These are phyloP conservation scores for Oligia strigilis DNA, from an alignment of 2,888 invertebrate genomes.

Conservation along the genomic window DNA sequence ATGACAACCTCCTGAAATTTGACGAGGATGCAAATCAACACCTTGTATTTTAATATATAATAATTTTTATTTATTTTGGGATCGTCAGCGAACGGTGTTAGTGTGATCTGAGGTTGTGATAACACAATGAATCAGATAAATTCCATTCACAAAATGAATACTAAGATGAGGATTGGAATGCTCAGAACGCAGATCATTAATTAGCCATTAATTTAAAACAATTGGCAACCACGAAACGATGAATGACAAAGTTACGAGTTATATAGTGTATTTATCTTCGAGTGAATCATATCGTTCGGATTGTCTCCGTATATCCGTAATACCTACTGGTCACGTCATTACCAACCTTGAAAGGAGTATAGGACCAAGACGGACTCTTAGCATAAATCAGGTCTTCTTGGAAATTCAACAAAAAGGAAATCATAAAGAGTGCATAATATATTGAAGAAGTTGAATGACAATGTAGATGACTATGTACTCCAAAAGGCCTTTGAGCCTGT, in stretches of 20 bases:
- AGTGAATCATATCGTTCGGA: conserved; percentile 42
- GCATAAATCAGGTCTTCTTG: conserved; percentile 16
- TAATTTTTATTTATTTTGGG: too few species aligned
- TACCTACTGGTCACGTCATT: conserved; percentile 32
- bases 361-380: neutral
- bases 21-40: too few species aligned
- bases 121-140: neutral
- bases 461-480: neutral
- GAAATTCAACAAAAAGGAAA: conserved; percentile 9
- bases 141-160: neutral
- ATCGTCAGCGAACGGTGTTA: too few species aligned
- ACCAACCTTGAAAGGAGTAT: neutral
- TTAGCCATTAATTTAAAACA: neutral
- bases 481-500: neutral
- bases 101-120: neutral
- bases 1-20: too few species aligned
- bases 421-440: neutral
- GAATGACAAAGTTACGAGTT: neutral
- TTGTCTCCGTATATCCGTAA: neutral
- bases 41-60: too few species aligned
- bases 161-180: neutral
- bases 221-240: neutral
- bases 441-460: neutral
- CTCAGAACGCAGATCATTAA: neutral
- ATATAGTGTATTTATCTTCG: neutral